Percentiles rank a stretch among this genome's conserved stretches.
phyloP scores from a whole-genome alignment of 2,797 vertebrate species.

The Dallia pectoralis region DNA sequence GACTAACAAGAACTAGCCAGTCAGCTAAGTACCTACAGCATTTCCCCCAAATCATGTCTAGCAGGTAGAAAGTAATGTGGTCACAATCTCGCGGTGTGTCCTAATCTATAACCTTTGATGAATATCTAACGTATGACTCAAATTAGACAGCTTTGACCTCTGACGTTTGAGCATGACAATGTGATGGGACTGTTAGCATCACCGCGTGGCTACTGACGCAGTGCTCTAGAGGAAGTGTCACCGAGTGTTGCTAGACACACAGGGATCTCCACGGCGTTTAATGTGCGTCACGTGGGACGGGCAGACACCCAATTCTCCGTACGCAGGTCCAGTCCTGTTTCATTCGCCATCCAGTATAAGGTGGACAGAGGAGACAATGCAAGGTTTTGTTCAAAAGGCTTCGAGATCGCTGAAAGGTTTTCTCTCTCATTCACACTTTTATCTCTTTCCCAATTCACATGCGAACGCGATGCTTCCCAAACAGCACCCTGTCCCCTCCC shows the following conservation, averaged over 20 bases:
- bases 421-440: neutral
- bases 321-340: neutral
- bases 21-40: too few species aligned
- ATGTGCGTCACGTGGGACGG: neutral
- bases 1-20: too few species aligned
- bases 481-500: neutral
- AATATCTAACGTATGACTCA: neutral
- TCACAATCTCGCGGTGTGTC: too few species aligned
- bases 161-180: neutral
- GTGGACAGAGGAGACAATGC: too few species aligned
- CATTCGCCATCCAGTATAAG: too few species aligned
- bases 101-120: neutral
- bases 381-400: too few species aligned
- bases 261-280: neutral
- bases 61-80: too few species aligned
- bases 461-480: neutral
- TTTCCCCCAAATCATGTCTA: too few species aligned
- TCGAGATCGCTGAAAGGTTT: neutral
- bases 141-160: neutral
- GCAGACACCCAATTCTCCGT: neutral
- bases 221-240: neutral
- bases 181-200: neutral
- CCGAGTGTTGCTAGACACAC: neutral
- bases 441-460: neutral
- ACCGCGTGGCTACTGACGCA: too few species aligned